Evolutionary conservation across 2,888 invertebrate genomes (phyloP).

Genomic region (Clepsis dumicolana): DNA sequence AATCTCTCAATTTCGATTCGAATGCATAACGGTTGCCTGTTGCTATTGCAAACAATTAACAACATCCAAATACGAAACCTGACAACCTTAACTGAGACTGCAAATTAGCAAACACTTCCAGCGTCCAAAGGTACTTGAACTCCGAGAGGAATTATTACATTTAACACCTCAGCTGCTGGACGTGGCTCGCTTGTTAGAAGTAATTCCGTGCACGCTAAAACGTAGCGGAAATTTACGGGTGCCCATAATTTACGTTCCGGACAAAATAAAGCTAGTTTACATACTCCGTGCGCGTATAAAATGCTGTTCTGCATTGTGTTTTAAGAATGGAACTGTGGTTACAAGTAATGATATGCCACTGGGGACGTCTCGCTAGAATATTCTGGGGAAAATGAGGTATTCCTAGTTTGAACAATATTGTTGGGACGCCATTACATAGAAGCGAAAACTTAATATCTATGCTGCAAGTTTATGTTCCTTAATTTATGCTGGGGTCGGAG

Average conservation of each 20-base stretch:
- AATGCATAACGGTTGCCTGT: too few relatives aligned
- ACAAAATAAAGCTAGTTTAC: conserved; percentile 12
- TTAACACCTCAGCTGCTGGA: conserved; percentile 51
- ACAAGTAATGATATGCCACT: conserved; percentile 1
- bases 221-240: conserved; percentile 41
- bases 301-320: background rate
- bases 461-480: too few relatives aligned
- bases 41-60: background rate
- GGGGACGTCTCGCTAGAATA: background rate
- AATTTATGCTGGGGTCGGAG: too few relatives aligned
- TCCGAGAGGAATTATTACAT: conserved; percentile 45
- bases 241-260: conserved; percentile 32
- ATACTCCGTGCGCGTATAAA: background rate
- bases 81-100: background rate
- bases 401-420: background rate
- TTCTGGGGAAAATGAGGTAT: background rate
- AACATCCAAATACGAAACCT: background rate
- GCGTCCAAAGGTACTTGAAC: conserved; percentile 42
- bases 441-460: background rate
- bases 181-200: conserved; percentile 55
- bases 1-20: too few relatives aligned
- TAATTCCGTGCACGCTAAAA: conserved; percentile 41
- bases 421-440: background rate
- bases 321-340: background rate
- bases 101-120: conserved; percentile 30